Percentiles rank a stretch among this genome's conserved stretches.
These are phyloP conservation scores for Ellobius talpinus DNA, from an alignment of 2,113 vertebrate species.

Conservation along the genomic window DNA sequence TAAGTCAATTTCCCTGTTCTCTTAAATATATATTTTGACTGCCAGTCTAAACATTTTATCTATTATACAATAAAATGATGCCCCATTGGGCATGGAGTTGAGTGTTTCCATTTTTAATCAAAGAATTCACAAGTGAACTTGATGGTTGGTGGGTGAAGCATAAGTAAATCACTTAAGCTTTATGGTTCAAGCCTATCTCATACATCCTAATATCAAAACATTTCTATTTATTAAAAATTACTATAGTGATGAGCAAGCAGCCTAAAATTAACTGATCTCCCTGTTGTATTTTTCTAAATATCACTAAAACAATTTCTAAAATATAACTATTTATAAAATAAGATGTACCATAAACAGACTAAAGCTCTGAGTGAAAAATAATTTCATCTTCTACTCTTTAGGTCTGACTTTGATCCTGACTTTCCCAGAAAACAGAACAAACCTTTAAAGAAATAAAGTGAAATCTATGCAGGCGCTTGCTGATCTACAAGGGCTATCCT, in stretches of 20 bases:
- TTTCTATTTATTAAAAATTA: conserved; percentile 29
- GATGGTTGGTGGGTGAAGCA: fast-evolving
- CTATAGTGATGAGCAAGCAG: neutral
- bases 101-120: neutral
- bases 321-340: neutral
- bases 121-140: neutral
- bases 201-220: neutral
- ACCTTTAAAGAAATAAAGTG: neutral
- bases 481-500: neutral
- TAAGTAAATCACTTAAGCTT: neutral
- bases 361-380: neutral
- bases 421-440: neutral
- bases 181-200: neutral
- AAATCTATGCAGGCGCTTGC: neutral
- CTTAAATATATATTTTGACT: neutral
- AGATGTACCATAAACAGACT: neutral
- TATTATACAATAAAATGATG: neutral
- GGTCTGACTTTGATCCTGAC: neutral
- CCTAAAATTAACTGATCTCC: neutral
- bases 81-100: neutral
- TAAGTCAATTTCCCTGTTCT: neutral
- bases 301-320: neutral
- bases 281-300: neutral
- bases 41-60: neutral
- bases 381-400: neutral